These are phyloP conservation scores for Drosophila eugracilis DNA, from an alignment of 1,140 invertebrate genomes.

Conservation along the genomic window DNA sequence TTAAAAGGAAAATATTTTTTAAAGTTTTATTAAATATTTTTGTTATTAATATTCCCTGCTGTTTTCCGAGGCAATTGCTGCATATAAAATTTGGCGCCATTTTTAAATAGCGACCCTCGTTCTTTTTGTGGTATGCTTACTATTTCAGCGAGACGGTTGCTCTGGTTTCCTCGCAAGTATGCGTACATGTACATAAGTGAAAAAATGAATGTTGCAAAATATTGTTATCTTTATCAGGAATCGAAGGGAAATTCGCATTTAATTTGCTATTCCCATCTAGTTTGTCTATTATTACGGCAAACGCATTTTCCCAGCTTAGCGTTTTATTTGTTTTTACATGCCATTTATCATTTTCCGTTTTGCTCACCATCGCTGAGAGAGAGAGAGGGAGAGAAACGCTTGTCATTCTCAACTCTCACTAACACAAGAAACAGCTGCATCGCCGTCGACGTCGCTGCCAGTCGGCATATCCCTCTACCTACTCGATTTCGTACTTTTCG, in stretches of 20 bases:
- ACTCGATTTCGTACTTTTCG: conserved; percentile 61
- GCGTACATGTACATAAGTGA: conserved; percentile 29
- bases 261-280: conserved; percentile 6
- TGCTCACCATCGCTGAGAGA: conserved; percentile 15
- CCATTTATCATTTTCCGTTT: conserved; percentile 52
- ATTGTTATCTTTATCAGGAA: conserved; percentile 10
- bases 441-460: conserved; percentile 24
- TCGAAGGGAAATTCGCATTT: conserved; percentile 16
- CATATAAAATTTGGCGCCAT: conserved; percentile 66
- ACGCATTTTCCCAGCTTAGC: conserved; percentile 40
- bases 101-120: conserved; percentile 55
- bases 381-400: background rate
- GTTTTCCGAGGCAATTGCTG: background rate
- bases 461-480: conserved; percentile 27
- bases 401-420: conserved; percentile 42
- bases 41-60: background rate
- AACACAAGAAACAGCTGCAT: conserved; percentile 8
- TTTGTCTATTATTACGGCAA: conserved; percentile 47
- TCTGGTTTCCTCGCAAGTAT: conserved; percentile 17
- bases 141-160: conserved; percentile 46
- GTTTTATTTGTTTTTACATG: conserved; percentile 76
- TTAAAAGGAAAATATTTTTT: too few species aligned
- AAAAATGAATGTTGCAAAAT: conserved; percentile 23
- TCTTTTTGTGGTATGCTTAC: conserved; percentile 21
- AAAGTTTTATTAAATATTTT: background rate